Base-by-base conservation (phyloP, 2,113 vertebrate genomes). In the Hyaena hyaena region DNA sequence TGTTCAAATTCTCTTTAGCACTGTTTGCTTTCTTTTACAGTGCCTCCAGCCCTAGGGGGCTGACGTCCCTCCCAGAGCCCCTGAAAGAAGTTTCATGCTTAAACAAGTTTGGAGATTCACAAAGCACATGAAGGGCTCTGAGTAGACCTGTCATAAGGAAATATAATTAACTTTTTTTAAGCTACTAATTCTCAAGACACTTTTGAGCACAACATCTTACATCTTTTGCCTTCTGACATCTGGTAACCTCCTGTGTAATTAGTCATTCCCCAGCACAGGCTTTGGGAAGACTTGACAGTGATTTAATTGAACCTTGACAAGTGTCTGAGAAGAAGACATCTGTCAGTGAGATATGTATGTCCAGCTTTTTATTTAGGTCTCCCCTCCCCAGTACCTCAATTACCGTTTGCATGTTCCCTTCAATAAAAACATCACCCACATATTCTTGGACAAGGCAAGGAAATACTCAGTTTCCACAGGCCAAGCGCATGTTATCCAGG, bases 241-340 rank as follows among this genome's bases (percentile, higher is more conserved):
- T 97, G 65, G 79, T 71, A 93, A 79, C 48, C 74, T 86, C 61
- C 61, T 39, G 24, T 68, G 53, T 55, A 88, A 74, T 61, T 87
- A 96, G n/a, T 90, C 87, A 93, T 53, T 93, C 88, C 61, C 33
- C 35, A 69, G 71, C 43, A 94, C 26, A 68, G 10, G 79, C 63
- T 68, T 45, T 28, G n/a, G 68, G 74, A 86, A 88, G 79, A 39
- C 31, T 45, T 95, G 53, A 66, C 50, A 82, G 68, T 55, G 48
- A 79, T 69, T 85, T 66, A 81, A 91, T 53, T 14, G 61, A 48
- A 45, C 31, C 58, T 81, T 80, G 35, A 76, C 93, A 89, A 94
- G 85, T 45, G 17, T 87, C 81, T 90, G n/a, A 58, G 65, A 90
- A 89, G 45, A 96, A 15, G 68, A 45, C 66, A 86, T 48, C 68